Base-by-base conservation (phyloP, 2,113 vertebrate genomes). In the Speoplatyrhinus poulsoni region DNA sequence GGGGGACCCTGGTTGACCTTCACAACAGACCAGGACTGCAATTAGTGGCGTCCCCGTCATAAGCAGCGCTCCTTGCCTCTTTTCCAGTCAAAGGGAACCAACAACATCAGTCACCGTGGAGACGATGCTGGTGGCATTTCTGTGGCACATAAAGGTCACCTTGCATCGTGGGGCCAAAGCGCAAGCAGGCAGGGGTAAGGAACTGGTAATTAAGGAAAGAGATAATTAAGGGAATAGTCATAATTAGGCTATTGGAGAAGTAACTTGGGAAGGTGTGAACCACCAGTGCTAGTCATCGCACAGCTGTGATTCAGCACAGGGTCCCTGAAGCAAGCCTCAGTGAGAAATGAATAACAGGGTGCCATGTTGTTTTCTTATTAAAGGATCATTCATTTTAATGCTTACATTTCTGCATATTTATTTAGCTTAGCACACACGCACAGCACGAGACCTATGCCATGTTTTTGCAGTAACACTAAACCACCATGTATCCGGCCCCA, bases 81-180 rank as follows among this genome's bases (percentile, higher is more conserved):
- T 72, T 79, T 75, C 76, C 72, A 41, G 36, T 87, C 82, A 81
- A 82, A 72, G 65, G 50, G 85, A 90, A 82, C 81, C 76, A 90
- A 85, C 54, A 73, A 76, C 75, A 86, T 91, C 87, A 82, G 70
- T 89, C 77, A 83, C 60, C 54, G 68, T 67, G 64, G 72, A 67
- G 75, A 52, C 79, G 72, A 79, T 75, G 76, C 82, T 87, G 78
- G 70, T 87, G 86, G 88, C 86, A 79, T 90, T 89, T 83, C 76
- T 80, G 73, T 75, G 76, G 72, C 82, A 74, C 70, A 54, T 67
- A 91, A 92, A 92, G 91, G 92, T 93, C 89, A 92, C 88, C 82
- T 90, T 90, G 81, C 69, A 62, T 76, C 79, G 61, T 32, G 47
- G 58, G 61, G 16, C 73, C 73, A 70, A 88, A 81, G 69, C 65